Base-by-base conservation (phyloP, 2,888 invertebrate species). In the Habroteleia sp. region DNA sequence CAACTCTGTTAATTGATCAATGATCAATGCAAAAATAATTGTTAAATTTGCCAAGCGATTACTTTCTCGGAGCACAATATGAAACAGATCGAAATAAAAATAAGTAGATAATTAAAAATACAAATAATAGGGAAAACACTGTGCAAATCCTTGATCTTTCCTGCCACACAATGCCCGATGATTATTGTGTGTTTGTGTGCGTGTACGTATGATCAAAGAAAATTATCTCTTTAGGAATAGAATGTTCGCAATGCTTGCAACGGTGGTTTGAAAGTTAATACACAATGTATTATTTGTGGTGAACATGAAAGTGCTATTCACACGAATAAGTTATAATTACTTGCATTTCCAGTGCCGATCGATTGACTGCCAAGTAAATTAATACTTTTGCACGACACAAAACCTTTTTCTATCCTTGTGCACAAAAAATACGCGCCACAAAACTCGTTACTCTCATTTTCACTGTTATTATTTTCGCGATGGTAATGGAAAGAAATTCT, bases 221-320 rank as follows among this genome's bases (percentile, higher is more conserved):
- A 69, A 69, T 69, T 42, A 69, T 60, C 60, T 69, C 60, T 41
- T 60, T 60, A 60, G 44, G 60, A 71, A 71, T 71, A 62, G 62
- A 71, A 62, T 71, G 60, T 71, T 39, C 52, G 71, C 54, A 31
- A 20, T 37, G 17, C 35, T 48, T 23, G 60, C 44, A 52, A 58
- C 50, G 42, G 52, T 37, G 60, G 60, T 60, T 60, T 69, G 69
- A 69, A 69, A 69, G 69, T 69, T 60, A 69, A 69, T 69, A 69
- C 60, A 44, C 52, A 37, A 50, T 60, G 52, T 52, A 52, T 60
- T 44, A 69, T 69, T 52, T 60, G 69, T 60, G 60, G 50, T 60
- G 44, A 60, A 69, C 54, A 71, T 52, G 71, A 71, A 71, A 69
- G 56, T 66, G 68, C 56, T 72, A 66, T 60, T 65, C 54, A 71